Conservation (phyloP, 2,888 invertebrate species). For the Baccha elongata region DNA sequence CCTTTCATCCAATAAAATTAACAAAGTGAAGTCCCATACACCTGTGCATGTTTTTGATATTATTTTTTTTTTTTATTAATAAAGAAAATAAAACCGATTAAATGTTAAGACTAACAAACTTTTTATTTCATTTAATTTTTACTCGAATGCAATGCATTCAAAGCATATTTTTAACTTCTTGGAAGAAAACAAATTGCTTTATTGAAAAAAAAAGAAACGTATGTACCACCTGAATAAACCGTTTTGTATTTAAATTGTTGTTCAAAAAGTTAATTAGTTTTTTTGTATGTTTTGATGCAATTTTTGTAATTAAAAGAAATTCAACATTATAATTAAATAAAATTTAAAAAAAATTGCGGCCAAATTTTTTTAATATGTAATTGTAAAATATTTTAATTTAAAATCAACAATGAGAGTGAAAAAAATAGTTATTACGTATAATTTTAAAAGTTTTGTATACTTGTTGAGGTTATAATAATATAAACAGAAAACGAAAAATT, state of each 20-base stretch:
- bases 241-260: conserved; percentile 70
- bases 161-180: conserved; percentile 16
- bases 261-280: conserved; percentile 39
- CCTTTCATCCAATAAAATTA: conserved; percentile 10
- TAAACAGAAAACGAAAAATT: conserved; percentile 29
- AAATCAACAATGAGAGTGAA: conserved; percentile 52
- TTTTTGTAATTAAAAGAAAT: conserved; percentile 32
- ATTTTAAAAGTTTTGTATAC: conserved; percentile 38
- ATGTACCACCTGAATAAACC: conserved; percentile 68
- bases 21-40: neutral
- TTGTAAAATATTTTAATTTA: conserved; percentile 64
- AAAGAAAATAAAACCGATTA: conserved; percentile 32
- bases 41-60: conserved; percentile 67
- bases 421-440: conserved; percentile 24
- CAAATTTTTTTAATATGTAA: conserved; percentile 71
- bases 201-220: conserved; percentile 48
- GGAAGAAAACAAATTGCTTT: conserved; percentile 31
- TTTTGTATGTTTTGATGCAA: conserved; percentile 45
- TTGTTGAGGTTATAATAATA: conserved; percentile 33
- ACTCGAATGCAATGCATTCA: conserved; percentile 68
- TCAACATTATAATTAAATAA: conserved; percentile 11
- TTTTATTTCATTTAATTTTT: conserved; percentile 42
- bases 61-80: conserved; percentile 29
- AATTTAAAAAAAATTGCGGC: conserved; percentile 65
- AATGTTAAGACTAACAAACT: conserved; percentile 37